These are phyloP conservation scores for zebrafish (Danio rerio) DNA, from an alignment of 2,113 vertebrate genomes.

Conservation along the genomic window GRCz12tu NC_133195.1:38669001-38669500, in stretches of 20 bases:
- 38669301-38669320: background rate
- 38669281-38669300: slow-evolving; percentile 6
- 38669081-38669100: background rate
- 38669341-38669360: background rate
- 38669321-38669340: background rate
- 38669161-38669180: background rate
- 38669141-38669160: background rate
- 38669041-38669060: background rate
- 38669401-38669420: background rate
- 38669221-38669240: background rate
- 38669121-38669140: background rate
- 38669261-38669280: background rate
- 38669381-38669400: background rate
- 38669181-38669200: background rate
- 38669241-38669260: slow-evolving; percentile 8
- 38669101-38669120: background rate
- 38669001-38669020: background rate
- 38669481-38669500: background rate
- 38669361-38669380: background rate
- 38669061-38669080: background rate
- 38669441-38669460: background rate
- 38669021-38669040: background rate
- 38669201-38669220: slow-evolving; percentile 3
- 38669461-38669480: background rate
- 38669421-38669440: background rate